Evolutionary conservation across 2,888 invertebrate species (phyloP).

Genomic region (Ganaspis brasiliensis): DNA sequence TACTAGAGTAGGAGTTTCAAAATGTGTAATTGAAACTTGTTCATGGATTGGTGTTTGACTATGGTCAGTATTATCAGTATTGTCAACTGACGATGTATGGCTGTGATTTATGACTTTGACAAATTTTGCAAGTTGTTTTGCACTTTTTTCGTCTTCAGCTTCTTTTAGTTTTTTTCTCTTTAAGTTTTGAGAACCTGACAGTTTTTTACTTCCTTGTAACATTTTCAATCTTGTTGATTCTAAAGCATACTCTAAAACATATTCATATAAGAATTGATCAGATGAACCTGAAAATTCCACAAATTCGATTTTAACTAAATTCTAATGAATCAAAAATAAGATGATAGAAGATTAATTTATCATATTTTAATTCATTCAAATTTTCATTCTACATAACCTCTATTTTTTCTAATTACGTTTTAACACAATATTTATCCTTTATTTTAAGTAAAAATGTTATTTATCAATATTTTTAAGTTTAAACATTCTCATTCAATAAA

Average conservation of each 20-base stretch:
- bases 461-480: too few relatives aligned
- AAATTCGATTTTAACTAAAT: too few relatives aligned
- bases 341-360: not conserved
- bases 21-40: not conserved
- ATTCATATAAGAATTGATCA: too few relatives aligned
- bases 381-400: slow-evolving; percentile 1
- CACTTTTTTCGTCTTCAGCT: not conserved
- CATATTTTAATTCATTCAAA: not conserved
- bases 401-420: too few relatives aligned
- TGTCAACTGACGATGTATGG: not conserved
- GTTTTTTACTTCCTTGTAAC: not conserved
- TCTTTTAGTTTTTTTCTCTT: not conserved
- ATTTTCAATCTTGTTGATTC: not conserved
- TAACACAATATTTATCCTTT: too few relatives aligned
- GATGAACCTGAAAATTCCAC: too few relatives aligned
- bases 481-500: too few relatives aligned
- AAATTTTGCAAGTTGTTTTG: not conserved
- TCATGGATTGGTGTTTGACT: not conserved
- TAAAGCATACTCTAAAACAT: too few relatives aligned
- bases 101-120: not conserved
- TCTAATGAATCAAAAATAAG: too few relatives aligned
- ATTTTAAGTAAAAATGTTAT: too few relatives aligned
- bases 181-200: not conserved
- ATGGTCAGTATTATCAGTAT: not conserved
- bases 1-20: not conserved